A percentile compares a stretch with the other conserved stretches of the same genome.
Conservation (phyloP, 2,113 vertebrate genomes). For the Oenanthe melanoleuca region DNA sequence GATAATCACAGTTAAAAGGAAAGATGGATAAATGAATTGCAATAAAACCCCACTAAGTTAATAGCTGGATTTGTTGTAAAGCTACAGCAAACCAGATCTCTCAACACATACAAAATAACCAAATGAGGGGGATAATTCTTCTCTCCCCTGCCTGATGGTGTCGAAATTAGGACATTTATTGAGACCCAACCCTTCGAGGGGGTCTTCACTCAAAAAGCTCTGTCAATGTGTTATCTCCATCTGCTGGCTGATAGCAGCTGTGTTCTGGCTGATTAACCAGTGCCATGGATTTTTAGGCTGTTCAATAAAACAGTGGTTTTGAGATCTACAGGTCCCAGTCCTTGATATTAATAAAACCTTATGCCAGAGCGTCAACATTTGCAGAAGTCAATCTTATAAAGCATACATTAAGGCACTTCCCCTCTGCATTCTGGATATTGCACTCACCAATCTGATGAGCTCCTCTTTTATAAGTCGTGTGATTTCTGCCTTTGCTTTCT, state of each 20-base stretch:
- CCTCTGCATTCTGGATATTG: not conserved
- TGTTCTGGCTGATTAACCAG: not conserved
- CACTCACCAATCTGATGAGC: conserved; percentile 95
- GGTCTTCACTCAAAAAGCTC: not conserved
- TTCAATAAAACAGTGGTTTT: not conserved
- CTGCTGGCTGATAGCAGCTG: not conserved
- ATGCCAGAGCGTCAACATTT: not conserved
- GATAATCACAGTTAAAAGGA: not conserved
- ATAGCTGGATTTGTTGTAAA: not conserved
- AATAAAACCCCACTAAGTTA: not conserved
- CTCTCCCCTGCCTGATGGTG: not conserved
- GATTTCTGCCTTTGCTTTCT: conserved; percentile 99
- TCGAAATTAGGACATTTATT: not conserved
- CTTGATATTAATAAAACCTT: not conserved
- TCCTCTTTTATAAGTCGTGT: conserved; percentile 98
- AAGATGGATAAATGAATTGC: not conserved
- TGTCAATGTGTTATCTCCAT: conserved; percentile 26
- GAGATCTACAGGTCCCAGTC: not conserved
- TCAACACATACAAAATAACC: not conserved
- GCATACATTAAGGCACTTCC: not conserved
- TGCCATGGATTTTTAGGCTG: not conserved
- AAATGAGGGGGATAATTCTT: not conserved
- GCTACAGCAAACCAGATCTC: not conserved
- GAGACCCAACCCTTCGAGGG: not conserved
- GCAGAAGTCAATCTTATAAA: not conserved